Conservation (phyloP, 2,797 vertebrate genomes). For the Emydoidea blandingii region DNA sequence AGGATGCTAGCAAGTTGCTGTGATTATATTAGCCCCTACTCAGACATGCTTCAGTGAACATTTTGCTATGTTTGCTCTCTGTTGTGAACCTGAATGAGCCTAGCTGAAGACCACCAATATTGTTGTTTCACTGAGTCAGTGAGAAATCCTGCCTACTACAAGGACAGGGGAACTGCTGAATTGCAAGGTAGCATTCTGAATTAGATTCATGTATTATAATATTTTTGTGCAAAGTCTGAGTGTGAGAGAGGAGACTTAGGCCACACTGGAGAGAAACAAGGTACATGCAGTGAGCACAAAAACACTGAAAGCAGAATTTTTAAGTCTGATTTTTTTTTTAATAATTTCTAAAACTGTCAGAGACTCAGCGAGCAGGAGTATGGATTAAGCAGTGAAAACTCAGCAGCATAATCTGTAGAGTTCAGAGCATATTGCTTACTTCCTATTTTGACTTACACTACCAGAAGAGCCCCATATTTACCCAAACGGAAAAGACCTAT, state of each 20-base stretch:
- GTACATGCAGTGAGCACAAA: background rate
- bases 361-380: background rate
- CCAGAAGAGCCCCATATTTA: background rate
- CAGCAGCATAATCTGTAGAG: background rate
- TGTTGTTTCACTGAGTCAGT: background rate
- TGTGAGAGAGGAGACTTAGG: background rate
- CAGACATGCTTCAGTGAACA: background rate
- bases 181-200: background rate
- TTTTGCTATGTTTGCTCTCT: background rate
- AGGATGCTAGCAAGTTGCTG: background rate
- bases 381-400: background rate
- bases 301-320: background rate
- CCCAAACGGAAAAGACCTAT: background rate
- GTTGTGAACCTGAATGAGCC: background rate
- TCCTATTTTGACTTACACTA: background rate
- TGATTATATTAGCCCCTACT: background rate
- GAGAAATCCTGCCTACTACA: background rate
- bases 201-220: too few relatives aligned
- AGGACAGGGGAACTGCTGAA: background rate
- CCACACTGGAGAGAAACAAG: background rate
- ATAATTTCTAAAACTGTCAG: background rate
- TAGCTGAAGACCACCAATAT: background rate
- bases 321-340: background rate
- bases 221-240: background rate
- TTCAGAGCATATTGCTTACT: background rate